Evolutionary conservation across 2,113 vertebrate species (phyloP).

Genomic region (Tragelaphus strepsiceros): DNA sequence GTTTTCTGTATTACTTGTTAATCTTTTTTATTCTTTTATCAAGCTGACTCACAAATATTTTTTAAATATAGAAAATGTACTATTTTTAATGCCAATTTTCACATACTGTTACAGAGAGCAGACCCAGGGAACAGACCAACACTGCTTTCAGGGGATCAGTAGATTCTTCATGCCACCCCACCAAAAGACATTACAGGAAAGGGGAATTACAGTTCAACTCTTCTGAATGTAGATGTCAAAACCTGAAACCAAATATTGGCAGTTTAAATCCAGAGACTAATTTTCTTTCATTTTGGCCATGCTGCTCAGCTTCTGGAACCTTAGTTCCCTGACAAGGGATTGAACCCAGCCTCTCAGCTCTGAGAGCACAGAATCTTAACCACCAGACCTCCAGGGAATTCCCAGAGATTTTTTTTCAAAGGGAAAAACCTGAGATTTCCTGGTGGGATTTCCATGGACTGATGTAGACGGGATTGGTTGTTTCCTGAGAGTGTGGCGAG

Average conservation of each 20-base stretch:
- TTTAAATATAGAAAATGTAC: background rate
- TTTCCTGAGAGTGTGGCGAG: background rate
- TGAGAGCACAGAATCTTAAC: background rate
- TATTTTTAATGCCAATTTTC: background rate
- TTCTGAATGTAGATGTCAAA: background rate
- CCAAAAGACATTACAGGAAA: background rate
- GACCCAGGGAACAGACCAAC: background rate
- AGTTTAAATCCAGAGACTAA: background rate
- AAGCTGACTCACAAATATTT: background rate
- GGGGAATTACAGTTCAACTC: background rate
- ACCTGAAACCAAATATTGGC: background rate
- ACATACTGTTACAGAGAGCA: background rate
- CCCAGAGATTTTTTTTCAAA: background rate
- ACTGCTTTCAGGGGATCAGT: background rate
- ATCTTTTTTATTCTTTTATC: background rate
- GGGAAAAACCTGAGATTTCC: background rate
- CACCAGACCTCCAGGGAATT: background rate
- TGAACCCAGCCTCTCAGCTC: background rate
- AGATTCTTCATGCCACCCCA: background rate
- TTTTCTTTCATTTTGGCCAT: background rate
- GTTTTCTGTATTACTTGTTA: background rate
- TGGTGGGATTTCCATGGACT: background rate
- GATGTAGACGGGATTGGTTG: too few relatives aligned
- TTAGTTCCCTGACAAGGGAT: background rate
- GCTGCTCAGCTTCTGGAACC: fast-evolving